Evolutionary conservation across 1,140 invertebrate species (phyloP), one percentile per base, ranked within the genome.

Genomic region (Latrodectus geometricus): DNA sequence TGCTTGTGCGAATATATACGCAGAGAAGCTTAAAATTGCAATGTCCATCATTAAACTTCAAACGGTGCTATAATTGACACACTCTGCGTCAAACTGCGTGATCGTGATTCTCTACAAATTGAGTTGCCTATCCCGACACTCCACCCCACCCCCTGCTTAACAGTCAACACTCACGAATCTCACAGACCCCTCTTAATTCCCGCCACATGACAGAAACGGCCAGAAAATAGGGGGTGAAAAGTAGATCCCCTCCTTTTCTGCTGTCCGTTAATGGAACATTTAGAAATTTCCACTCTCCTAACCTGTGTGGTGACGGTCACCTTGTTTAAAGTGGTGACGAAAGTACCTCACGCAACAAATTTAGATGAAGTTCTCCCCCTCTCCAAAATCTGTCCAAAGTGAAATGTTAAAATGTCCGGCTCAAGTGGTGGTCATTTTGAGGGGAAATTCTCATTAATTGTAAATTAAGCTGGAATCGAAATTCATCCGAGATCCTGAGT

Each of bases 41-140:
- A 61, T 23, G 56, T n/a, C 23, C 76, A 50, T 49, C 61, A 48
- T 48, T 35, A 78, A 65, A 66, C 61, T 78, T 78, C 56, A 78
- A 21, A 49, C 76, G 12, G 61, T 12, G 66, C 54, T 11, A 78
- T 66, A 78, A 65, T 78, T 61, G 76, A 52, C 74, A 76, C 74
- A 76, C 54, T 76, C 54, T 35, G 74, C 21, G 54, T 61, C 23
- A 61, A 21, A n/a, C 52, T 52, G 76, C 65, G 76, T 78, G 76
- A 8, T 56, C 78, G 78, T 81, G 79, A 56, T 72, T 14, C 15
- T 17, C 52, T 23, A 81, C 69, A 72, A 81, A 81, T 81, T 72
- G 79, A 81, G 79, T 81, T 81, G 79, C 61, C 50, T 23, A 79
- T 68, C 72, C 72, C 66, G 35, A 56, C 77, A 21, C 65, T 61